phyloP scores from a whole-genome alignment of 2,113 vertebrate species.

The Amazona guildingii region DNA sequence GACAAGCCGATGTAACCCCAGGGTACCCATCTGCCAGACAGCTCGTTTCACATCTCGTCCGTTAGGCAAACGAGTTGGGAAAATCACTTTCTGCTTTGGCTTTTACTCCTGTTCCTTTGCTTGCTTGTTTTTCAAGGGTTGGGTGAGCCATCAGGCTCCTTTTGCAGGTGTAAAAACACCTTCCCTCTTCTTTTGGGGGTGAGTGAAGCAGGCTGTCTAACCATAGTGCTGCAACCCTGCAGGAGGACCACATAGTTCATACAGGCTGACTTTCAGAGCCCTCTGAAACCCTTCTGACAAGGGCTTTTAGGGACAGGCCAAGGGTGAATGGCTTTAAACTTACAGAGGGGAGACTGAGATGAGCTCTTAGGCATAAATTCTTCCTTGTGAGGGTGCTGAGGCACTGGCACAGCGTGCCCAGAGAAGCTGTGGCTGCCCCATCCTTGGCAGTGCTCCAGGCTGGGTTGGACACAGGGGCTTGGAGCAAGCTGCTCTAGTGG shows the following conservation, averaged over 20 bases:
- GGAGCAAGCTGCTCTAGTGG: background rate
- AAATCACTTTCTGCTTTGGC: background rate
- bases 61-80: background rate
- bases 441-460: too few species aligned
- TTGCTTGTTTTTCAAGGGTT: background rate
- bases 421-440: too few species aligned
- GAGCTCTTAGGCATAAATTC: background rate
- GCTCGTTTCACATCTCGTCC: conserved; percentile 3
- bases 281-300: background rate
- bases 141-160: accelerated
- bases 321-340: background rate
- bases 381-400: too few species aligned
- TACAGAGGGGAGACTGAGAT: background rate
- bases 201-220: background rate
- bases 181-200: background rate
- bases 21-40: conserved; percentile 65
- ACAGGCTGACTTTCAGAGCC: background rate
- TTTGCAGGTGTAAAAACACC: background rate
- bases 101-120: background rate
- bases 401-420: too few species aligned
- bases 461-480: background rate
- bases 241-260: background rate
- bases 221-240: accelerated
- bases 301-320: background rate
- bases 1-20: conserved; percentile 42